Base-by-base conservation (phyloP, 92 coral and sea anemone species). In the Parazoanthus darwini region DNA sequence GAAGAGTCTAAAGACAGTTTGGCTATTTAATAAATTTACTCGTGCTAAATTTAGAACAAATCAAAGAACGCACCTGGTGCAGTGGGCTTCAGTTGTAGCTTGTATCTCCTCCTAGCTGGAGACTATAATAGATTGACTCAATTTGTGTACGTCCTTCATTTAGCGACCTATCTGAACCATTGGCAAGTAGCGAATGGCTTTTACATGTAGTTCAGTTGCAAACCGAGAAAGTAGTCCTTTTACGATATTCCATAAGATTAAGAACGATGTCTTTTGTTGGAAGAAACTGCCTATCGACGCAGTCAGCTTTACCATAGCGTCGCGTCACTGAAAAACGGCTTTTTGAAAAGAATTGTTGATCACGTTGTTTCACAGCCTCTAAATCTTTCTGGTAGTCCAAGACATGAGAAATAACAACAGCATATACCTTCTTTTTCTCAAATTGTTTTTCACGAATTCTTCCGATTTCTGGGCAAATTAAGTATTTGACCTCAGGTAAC, bases 1-100 rank as follows among this genome's bases (percentile, higher is more conserved):
- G 59, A 54, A 54, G 59, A 54, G 20, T 10, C 58, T 51, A 51
- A 51, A 51, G 78, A 74, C 46, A 33, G 78, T 74, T 74, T 20
- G 51, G 15, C 48, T 76, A 10, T 76, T 76, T 37, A 63, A 2
- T 20, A 14, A 63, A 63, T 26, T 63, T 39, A 37, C 26, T 38
- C 35, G 54, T 76, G 80, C 80, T 76, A 76, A 76, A 76, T 37
- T 76, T 76, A 39, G 80, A 38, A 76, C 80, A 39, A 74, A 35
- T 54, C 59, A 54, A 7, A 3, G 80, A 38, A n/a, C 26, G 51
- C 80, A 76, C 54, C 80, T 76, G 80, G 54, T 37, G 8, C 51
- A 14, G 20, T 0, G 25, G 3, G 10, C 48, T n/a, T 76, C n/a
- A 18, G 35, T 46, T 36, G 46, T 76, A 39, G 39, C 51, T 46